Conservation (phyloP, 2,797 vertebrate genomes). For the Bufotes viridis region DNA sequence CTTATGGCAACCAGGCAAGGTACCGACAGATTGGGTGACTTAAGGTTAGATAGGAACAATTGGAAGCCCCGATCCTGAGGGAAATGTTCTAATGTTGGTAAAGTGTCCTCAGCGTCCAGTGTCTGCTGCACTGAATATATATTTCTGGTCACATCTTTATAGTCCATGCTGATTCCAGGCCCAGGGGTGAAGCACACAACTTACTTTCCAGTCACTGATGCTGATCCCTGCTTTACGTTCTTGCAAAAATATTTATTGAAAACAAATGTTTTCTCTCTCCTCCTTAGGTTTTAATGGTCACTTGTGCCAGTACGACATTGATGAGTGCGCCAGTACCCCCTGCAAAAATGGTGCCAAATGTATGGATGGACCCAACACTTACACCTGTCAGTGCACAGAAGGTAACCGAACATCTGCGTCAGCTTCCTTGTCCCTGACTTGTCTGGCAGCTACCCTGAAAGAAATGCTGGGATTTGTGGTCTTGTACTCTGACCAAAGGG, state of each 20-base stretch:
- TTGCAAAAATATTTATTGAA: no score
- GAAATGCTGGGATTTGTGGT: no score
- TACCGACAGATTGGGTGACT: not conserved
- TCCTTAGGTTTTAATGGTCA: conserved; percentile 88
- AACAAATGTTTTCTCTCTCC: conserved; percentile 25
- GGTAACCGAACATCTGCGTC: conserved; percentile 72
- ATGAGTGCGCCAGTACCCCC: conserved; percentile 96
- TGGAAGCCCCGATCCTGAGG: not conserved
- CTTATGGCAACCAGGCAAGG: not conserved
- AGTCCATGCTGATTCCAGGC: not conserved
- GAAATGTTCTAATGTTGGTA: no score
- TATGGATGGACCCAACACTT: conserved; percentile 90
- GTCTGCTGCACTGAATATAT: no score
- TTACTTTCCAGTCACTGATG: no score
- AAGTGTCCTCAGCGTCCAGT: no score
- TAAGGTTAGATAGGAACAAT: not conserved
- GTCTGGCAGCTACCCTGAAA: no score
- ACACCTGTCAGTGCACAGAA: conserved; percentile 92
- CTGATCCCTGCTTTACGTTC: no score
- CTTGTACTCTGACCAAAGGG: not conserved
- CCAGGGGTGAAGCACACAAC: no score
- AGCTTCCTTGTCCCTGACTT: not conserved
- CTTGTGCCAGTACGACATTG: conserved; percentile 89
- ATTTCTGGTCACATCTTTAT: not conserved
- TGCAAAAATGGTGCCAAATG: conserved; percentile 95